These are phyloP conservation scores for Pipra filicauda DNA, from an alignment of 2,113 vertebrate species.

Conservation along the genomic window DNA sequence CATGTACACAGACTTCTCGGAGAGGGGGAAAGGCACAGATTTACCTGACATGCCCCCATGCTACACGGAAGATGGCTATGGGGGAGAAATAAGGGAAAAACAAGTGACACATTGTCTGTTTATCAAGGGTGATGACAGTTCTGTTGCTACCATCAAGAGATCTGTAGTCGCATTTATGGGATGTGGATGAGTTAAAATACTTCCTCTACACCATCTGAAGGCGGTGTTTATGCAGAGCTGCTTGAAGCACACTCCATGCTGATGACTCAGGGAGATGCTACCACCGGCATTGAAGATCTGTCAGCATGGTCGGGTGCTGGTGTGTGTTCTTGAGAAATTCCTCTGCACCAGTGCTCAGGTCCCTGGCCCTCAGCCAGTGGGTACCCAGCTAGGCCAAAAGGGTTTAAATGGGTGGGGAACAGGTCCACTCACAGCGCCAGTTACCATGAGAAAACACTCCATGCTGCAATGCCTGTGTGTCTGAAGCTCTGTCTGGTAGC, in stretches of 20 bases:
- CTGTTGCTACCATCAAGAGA: conserved; percentile 21
- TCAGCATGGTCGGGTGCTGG: fast-evolving
- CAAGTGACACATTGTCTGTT: conserved; percentile 6
- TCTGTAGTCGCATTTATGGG: background rate
- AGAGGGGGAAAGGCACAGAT: background rate
- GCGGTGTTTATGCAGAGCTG: background rate
- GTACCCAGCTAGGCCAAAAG: background rate
- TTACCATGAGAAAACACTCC: background rate
- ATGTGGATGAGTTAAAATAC: conserved; percentile 29
- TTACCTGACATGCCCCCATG: background rate
- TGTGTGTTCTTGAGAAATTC: background rate
- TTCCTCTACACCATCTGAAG: background rate
- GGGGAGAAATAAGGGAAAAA: background rate
- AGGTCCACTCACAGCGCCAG: background rate
- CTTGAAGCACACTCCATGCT: background rate
- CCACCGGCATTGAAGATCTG: background rate
- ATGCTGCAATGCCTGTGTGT: background rate
- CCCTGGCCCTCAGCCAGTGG: background rate
- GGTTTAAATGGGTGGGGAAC: background rate
- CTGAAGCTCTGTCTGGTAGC: background rate
- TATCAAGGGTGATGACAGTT: background rate
- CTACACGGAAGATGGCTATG: background rate
- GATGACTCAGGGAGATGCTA: background rate
- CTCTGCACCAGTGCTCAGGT: background rate
- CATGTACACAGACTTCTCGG: fast-evolving